Evolutionary conservation across 2,113 vertebrate genomes (phyloP).

Genomic region (Podocnemis expansa): DNA sequence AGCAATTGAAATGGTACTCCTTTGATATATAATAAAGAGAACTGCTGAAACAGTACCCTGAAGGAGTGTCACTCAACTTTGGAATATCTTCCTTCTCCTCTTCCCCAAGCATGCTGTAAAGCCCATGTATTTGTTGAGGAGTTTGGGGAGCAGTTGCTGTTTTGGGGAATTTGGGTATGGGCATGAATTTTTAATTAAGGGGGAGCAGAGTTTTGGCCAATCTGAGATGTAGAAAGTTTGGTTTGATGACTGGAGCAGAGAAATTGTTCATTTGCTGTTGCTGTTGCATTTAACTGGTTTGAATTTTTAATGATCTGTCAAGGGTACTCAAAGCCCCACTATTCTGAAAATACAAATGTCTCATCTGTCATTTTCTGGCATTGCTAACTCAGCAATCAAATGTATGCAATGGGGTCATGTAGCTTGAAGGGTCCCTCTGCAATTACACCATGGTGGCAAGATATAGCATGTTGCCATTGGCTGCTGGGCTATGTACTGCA

Average conservation of each 20-base stretch:
- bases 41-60: neutral
- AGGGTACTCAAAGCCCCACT: neutral
- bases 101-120: too few species aligned
- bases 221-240: neutral
- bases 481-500: neutral
- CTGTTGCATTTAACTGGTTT: neutral
- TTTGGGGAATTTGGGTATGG: too few species aligned
- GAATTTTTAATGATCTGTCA: neutral
- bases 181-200: too few species aligned
- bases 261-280: neutral
- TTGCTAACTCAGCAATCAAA: neutral
- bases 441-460: neutral
- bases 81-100: too few species aligned
- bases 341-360: neutral
- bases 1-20: slow-evolving; percentile 21
- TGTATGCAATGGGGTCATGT: neutral
- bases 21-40: neutral
- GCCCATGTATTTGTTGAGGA: too few species aligned
- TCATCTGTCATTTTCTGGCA: neutral
- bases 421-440: neutral
- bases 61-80: too few species aligned
- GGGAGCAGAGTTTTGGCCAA: too few species aligned
- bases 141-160: too few species aligned
- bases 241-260: neutral
- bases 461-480: neutral